Percentiles rank a stretch among this genome's conserved stretches.
phyloP scores from a whole-genome alignment of 2,797 vertebrate genomes.

The Tapera naevia region DNA sequence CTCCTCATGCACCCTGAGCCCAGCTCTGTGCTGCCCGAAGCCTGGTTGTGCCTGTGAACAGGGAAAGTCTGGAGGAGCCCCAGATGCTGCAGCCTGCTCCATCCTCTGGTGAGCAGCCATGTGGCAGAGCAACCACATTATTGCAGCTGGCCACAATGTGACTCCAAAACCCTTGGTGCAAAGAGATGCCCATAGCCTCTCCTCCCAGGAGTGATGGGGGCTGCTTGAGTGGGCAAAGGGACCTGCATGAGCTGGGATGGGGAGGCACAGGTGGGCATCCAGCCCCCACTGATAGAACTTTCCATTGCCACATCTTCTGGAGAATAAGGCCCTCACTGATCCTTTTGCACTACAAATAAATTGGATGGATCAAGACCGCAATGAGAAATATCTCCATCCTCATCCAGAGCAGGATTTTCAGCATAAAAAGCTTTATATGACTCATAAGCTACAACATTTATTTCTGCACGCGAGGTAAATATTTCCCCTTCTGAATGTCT shows the following conservation, averaged over 20 bases:
- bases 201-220: fast-evolving
- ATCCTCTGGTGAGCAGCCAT: neutral
- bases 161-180: neutral
- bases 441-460: constrained; percentile 29
- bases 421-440: constrained; percentile 30
- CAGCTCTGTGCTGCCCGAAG: neutral
- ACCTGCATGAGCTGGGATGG: neutral
- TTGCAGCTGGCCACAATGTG: fast-evolving
- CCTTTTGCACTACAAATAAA: neutral
- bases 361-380: neutral
- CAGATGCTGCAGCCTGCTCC: neutral
- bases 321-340: neutral
- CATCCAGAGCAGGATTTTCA: constrained; percentile 30
- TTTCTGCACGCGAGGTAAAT: constrained; percentile 13
- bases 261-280: neutral
- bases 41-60: neutral
- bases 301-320: neutral
- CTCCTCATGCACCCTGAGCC: fast-evolving
- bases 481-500: constrained; percentile 32
- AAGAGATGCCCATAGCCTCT: fast-evolving
- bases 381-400: constrained; percentile 15
- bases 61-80: neutral
- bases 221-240: neutral
- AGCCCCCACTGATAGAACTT: neutral
- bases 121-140: neutral